phyloP scores from a whole-genome alignment of 1,140 invertebrate genomes.

The Drosophila yakuba region DNA sequence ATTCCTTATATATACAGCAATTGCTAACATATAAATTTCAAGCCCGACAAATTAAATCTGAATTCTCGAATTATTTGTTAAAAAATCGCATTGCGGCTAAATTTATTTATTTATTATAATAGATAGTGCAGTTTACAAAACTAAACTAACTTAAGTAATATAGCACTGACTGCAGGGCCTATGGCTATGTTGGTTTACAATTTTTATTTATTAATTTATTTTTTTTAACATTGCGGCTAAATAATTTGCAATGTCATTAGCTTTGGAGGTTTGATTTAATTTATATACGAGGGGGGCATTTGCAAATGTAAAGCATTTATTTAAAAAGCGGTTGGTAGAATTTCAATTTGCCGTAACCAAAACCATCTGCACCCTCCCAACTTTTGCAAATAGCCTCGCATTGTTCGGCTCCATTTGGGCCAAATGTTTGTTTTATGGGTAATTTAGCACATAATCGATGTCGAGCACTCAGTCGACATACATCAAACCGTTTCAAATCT shows the following conservation, averaged over 20 bases:
- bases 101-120: no score
- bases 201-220: no score
- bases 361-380: conserved; percentile 1
- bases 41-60: background rate
- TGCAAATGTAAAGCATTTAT: conserved; percentile 15
- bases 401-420: conserved; percentile 51
- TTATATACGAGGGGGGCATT: background rate
- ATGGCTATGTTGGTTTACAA: no score
- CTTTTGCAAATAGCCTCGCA: conserved; percentile 33
- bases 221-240: background rate
- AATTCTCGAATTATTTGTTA: background rate
- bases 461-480: conserved; percentile 37
- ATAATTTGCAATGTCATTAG: background rate
- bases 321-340: conserved; percentile 2
- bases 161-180: no score
- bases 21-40: background rate
- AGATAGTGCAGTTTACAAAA: no score
- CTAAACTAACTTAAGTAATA: no score
- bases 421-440: conserved; percentile 60
- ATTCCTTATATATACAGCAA: no score
- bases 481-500: conserved; percentile 64
- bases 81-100: background rate
- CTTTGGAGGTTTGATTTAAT: background rate
- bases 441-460: conserved; percentile 80
- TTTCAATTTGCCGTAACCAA: conserved; percentile 31